phyloP scores from a whole-genome alignment of 2,797 vertebrate genomes.

The Syngnathus acus region DNA sequence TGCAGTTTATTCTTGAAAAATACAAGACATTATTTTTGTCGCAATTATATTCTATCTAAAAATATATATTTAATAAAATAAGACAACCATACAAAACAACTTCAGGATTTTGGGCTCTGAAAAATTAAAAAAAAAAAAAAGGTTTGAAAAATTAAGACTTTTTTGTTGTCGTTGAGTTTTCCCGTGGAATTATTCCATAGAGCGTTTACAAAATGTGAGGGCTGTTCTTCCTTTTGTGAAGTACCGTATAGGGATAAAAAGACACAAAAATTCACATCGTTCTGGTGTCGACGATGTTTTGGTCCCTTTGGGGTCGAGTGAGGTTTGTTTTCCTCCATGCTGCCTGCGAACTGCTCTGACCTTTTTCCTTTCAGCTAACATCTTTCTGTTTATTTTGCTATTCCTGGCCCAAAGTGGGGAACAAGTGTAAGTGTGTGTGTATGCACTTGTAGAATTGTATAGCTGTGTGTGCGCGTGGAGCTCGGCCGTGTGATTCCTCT shows the following conservation, averaged over 20 bases:
- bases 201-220: too few species aligned
- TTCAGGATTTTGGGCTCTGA: too few species aligned
- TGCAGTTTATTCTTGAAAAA: too few species aligned
- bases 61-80: too few species aligned
- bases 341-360: conserved; percentile 41
- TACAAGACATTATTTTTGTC: too few species aligned
- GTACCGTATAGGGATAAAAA: not conserved
- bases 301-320: conserved; percentile 34
- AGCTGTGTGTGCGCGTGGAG: not conserved
- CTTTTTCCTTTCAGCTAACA: conserved; percentile 35
- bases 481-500: conserved; percentile 1
- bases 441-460: not conserved
- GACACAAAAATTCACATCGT: not conserved
- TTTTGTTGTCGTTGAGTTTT: not conserved
- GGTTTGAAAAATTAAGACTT: not conserved
- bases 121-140: too few species aligned
- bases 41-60: too few species aligned
- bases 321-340: conserved; percentile 40
- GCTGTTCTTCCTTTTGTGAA: not conserved
- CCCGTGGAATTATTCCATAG: too few species aligned
- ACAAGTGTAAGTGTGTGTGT: not conserved
- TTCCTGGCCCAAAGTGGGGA: conserved; percentile 51
- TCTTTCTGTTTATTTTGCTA: conserved; percentile 62
- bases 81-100: not conserved
- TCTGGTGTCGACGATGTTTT: not conserved